Conservation (phyloP, 2,888 invertebrate genomes). For the Drosophila mercatorum region DNA sequence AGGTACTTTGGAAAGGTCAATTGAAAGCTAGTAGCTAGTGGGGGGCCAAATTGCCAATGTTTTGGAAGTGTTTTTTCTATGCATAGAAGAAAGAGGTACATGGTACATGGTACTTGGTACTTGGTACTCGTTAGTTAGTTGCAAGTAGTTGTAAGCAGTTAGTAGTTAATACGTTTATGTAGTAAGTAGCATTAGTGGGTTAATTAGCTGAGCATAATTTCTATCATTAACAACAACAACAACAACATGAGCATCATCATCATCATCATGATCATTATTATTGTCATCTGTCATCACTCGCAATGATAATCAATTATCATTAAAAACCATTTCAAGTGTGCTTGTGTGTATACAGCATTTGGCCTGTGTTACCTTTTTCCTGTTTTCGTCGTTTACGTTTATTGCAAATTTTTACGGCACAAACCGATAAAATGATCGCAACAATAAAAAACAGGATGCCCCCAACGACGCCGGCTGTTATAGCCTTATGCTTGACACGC, state of each 20-base stretch:
- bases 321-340: conserved; percentile 80
- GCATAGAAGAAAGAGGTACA: not conserved
- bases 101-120: not conserved
- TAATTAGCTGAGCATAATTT: conserved; percentile 43
- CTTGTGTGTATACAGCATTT: conserved; percentile 75
- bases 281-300: conserved; percentile 35
- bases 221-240: conserved; percentile 51
- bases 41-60: not conserved
- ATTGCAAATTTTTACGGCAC: conserved; percentile 99
- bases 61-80: not conserved
- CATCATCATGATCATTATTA: conserved; percentile 39
- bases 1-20: conserved; percentile 9
- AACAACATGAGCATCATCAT: conserved; percentile 34
- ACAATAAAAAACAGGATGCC: conserved; percentile 99
- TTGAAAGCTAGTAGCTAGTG: not conserved
- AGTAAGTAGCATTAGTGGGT: conserved; percentile 32
- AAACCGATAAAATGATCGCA: conserved; percentile 97
- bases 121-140: conserved; percentile 5
- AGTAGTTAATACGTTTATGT: conserved; percentile 11
- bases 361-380: conserved; percentile 93
- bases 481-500: conserved; percentile 96
- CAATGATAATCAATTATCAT: conserved; percentile 50
- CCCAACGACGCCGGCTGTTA: conserved; percentile 98
- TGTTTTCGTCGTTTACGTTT: conserved; percentile 98
- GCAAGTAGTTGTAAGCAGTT: conserved; percentile 25